Evolutionary conservation across 1,140 invertebrate species (phyloP), one percentile per base, ranked within the genome.

Genomic region (Trachymyrmex septentrionalis): DNA sequence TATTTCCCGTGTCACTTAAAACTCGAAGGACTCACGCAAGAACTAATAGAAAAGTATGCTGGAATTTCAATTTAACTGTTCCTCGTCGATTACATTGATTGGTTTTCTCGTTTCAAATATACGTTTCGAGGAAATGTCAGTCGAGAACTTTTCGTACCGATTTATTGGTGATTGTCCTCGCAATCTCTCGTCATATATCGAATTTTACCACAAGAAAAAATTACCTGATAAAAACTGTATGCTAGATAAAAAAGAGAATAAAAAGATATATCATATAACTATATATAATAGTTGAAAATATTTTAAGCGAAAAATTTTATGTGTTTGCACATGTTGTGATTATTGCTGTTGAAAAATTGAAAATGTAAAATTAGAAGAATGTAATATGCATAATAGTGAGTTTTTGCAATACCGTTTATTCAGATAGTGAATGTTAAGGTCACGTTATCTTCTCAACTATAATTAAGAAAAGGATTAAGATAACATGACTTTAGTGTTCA

Each of bases 51-150:
- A 75, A 84, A 84, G 80, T 75, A 50, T 27, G 16, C 38, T n/a
- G 80, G 80, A 84, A 84, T 84, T 84, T n/a, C 80, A 84, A 82
- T 82, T 82, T 82, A 82, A 75, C 53, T 34, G 69, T 63, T 84
- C 80, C 38, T 44, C 34, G 69, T 84, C 69, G 80, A 84, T 84
- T 84, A 84, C 55, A 61, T 75, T 63, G 80, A 84, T 84, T 84
- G 69, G 80, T 61, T 75, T n/a, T 84, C 55, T 84, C 67, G 67
- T 16, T 82, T 44, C 48, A 38, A 57, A 57, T 71, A 21, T 81
- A 50, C 27, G 30, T 72, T 69, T 71, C 78, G 3, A n/a, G 50
- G 44, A 71, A 81, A 81, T 57, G 55, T 81, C 48, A 81, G 34
- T 81, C 12, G 50, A 57, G n/a, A 71, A 81, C 66, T 71, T 81